phyloP scores from a whole-genome alignment of 1,140 invertebrate species.

The Stegodyphus dumicola region DNA sequence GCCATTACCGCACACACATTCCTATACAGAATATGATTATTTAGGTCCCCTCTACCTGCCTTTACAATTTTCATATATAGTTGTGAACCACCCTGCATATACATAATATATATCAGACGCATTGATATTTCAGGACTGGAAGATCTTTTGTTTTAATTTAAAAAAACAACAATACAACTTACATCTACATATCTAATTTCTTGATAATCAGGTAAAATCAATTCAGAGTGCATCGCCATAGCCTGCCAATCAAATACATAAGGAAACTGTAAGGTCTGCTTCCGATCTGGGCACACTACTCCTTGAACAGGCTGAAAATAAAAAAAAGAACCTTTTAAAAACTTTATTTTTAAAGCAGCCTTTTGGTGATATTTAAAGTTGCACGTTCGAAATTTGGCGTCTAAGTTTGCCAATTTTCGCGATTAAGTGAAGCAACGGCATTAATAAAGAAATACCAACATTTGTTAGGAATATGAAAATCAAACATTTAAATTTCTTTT shows the following conservation, averaged over 20 bases:
- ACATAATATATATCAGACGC: no score
- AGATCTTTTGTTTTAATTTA: no score
- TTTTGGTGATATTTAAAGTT: constrained; percentile 30
- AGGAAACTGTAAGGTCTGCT: constrained; percentile 16
- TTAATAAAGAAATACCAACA: no score
- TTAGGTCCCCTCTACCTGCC: no score
- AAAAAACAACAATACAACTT: background rate
- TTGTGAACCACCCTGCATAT: no score
- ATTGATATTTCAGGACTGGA: no score
- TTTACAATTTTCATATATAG: no score
- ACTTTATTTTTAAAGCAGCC: background rate
- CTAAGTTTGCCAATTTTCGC: background rate
- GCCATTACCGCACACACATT: no score
- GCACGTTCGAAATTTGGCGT: background rate
- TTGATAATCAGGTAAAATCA: constrained; percentile 6
- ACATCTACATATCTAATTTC: constrained; percentile 41
- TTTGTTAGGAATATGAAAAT: no score
- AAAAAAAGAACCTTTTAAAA: background rate
- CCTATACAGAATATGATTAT: no score
- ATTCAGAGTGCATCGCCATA: background rate
- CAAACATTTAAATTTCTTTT: no score
- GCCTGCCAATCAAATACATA: constrained; percentile 13
- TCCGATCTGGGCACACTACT: background rate
- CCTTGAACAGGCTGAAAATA: constrained; percentile 37
- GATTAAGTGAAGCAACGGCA: no score